Base-by-base conservation (phyloP, 2,797 vertebrate genomes). In the Psittacula echo region DNA sequence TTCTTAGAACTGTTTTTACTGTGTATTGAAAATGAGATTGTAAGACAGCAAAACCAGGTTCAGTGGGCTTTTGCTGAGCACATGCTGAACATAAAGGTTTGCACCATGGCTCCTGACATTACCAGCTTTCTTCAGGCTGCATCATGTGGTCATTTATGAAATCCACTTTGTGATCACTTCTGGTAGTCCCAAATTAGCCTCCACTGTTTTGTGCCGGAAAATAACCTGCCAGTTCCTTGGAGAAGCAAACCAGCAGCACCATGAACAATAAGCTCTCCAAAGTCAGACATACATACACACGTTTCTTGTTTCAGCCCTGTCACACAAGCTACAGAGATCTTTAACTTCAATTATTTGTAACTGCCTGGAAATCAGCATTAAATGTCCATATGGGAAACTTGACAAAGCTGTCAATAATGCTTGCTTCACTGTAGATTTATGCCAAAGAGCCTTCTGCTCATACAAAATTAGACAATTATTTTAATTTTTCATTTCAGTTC, bases 311-410 rank as follows among this genome's bases (percentile, higher is more conserved):
- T 95, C 39, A 81, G 53, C 23, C 41, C 82, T 92, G 87, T 92
- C 91, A 91, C 91, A 92, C 87, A 84, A 88, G 60, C 22, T 62
- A 24, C 50, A 74, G 76, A 95, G 62, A 77, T 92, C 73, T 81
- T 90, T 93, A 94, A 91, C 83, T 90, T 79, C 67, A 70, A 86
- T 96, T 95, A 94, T 95, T 82, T 96, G 78, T 75, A 94, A 88
- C 47, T 83, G 82, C 76, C 86, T 87, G 44, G 44, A 94, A 95
- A 94, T 85, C 71, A 70, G 71, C 65, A 89, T 80, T 91, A 93
- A 77, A n/a, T 70, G 50, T 74, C 76, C 94, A 81, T 92, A 80
- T 88, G 81, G 90, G 56, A 81, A 92, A 78, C 42, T 34, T 68
- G 88, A 95, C 30, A 92, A 92, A 93, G 41, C 74, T 95, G 93